Percentiles rank a stretch among this genome's conserved stretches.
These are phyloP conservation scores for Poecilobothrus nobilitatus DNA, from an alignment of 2,888 invertebrate species.

Conservation along the genomic window DNA sequence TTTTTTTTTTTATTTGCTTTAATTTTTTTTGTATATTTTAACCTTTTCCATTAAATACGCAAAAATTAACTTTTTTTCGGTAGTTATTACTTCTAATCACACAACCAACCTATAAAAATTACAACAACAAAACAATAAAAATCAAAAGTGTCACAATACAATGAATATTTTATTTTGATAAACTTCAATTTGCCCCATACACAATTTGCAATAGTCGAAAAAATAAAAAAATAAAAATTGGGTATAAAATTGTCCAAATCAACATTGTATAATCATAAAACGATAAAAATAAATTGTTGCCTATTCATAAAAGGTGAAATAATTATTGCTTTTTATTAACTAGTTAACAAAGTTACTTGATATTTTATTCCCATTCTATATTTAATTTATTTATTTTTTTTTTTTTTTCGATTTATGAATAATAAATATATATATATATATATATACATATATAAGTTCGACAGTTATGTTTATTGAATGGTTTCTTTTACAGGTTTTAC, in stretches of 20 bases:
- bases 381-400: too few species aligned
- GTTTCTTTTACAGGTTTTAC: neutral
- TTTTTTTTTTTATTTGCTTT: neutral
- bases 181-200: neutral
- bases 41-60: neutral
- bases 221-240: neutral
- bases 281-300: neutral
- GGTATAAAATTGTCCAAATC: slow-evolving; percentile 1
- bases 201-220: neutral
- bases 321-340: neutral
- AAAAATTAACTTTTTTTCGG: neutral
- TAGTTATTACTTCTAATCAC: slow-evolving; percentile 4
- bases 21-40: neutral
- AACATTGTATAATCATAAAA: neutral
- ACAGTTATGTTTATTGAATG: neutral
- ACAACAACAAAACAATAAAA: neutral
- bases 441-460: neutral
- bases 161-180: neutral
- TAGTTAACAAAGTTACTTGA: neutral
- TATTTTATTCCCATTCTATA: too few species aligned
- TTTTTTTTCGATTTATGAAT: too few species aligned
- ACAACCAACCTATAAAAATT: neutral
- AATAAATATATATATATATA: too few species aligned
- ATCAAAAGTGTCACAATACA: neutral
- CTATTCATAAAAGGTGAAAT: neutral